These are phyloP conservation scores for Eubasilissa regina DNA, from an alignment of 1,140 invertebrate genomes.

Conservation along the genomic window DNA sequence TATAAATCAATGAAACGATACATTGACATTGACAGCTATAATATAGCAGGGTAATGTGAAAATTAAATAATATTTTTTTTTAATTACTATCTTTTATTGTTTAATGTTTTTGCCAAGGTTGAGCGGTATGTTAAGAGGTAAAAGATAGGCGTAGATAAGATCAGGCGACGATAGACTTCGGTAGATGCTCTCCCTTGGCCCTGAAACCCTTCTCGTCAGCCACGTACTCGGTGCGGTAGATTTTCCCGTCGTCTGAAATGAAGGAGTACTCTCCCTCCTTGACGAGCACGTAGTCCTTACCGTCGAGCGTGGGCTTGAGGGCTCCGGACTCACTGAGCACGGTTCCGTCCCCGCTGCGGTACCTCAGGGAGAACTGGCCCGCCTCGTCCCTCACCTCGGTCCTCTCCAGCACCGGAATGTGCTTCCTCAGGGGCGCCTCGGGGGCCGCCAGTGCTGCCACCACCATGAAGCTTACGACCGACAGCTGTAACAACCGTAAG, in stretches of 20 bases:
- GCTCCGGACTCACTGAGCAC: slow-evolving; percentile 50
- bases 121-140: too few species aligned
- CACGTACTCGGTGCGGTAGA: slow-evolving; percentile 46
- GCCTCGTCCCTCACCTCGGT: slow-evolving; percentile 58
- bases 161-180: slow-evolving; percentile 56
- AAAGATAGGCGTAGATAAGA: too few species aligned
- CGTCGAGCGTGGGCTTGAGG: slow-evolving; percentile 52
- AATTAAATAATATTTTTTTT: too few species aligned
- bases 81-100: too few species aligned
- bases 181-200: slow-evolving; percentile 62
- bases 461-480: slow-evolving; percentile 28
- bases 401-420: slow-evolving; percentile 58
- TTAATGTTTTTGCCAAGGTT: too few species aligned
- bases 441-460: slow-evolving; percentile 44
- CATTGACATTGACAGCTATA: too few species aligned
- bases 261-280: slow-evolving; percentile 50
- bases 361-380: slow-evolving; percentile 60
- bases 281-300: slow-evolving; percentile 54
- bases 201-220: slow-evolving; percentile 52
- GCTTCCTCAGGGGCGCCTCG: slow-evolving; percentile 14
- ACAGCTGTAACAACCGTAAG: too few species aligned
- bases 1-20: too few species aligned
- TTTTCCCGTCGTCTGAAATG: slow-evolving; percentile 39
- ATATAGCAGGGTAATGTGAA: too few species aligned
- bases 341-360: slow-evolving; percentile 57